Conservation (phyloP, 2,113 vertebrate species). For the Trematomus loennbergii region DNA sequence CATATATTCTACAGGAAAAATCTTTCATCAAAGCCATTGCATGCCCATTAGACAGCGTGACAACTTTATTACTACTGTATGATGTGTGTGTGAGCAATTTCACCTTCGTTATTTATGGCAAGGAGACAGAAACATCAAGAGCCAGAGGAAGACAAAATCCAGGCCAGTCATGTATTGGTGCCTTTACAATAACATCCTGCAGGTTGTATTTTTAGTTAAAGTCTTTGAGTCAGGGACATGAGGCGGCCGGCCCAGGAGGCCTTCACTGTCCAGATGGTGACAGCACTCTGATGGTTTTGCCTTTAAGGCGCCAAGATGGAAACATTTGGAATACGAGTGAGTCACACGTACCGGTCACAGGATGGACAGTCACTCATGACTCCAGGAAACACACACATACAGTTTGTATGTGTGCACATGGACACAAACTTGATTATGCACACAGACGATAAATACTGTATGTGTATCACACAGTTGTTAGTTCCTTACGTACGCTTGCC, state of each 20-base stretch:
- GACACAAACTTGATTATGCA: constrained; percentile 2
- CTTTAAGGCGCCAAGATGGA: constrained; percentile 65
- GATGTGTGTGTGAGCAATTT: constrained; percentile 69
- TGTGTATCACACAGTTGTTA: constrained; percentile 12
- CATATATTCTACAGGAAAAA: constrained; percentile 34
- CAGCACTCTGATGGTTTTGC: constrained; percentile 52
- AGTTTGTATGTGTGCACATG: background rate
- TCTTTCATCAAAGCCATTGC: constrained; percentile 51
- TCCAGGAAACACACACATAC: constrained; percentile 42
- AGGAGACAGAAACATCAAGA: constrained; percentile 57
- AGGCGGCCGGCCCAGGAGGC: constrained; percentile 52
- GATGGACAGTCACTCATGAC: constrained; percentile 58
- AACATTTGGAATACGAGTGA: constrained; percentile 72
- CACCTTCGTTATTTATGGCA: constrained; percentile 70
- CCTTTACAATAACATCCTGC: constrained; percentile 79
- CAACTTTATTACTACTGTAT: constrained; percentile 56
- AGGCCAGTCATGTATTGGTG: constrained; percentile 69
- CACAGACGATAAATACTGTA: constrained; percentile 12
- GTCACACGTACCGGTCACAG: constrained; percentile 71
- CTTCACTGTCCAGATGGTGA: constrained; percentile 57
- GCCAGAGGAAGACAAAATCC: constrained; percentile 61
- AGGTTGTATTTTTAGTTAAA: constrained; percentile 74
- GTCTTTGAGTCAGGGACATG: constrained; percentile 58
- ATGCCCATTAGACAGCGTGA: constrained; percentile 40
- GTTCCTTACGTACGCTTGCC: background rate